Evolutionary conservation across 1,140 invertebrate genomes (phyloP).

Genomic region (Drosophila persimilis): DNA sequence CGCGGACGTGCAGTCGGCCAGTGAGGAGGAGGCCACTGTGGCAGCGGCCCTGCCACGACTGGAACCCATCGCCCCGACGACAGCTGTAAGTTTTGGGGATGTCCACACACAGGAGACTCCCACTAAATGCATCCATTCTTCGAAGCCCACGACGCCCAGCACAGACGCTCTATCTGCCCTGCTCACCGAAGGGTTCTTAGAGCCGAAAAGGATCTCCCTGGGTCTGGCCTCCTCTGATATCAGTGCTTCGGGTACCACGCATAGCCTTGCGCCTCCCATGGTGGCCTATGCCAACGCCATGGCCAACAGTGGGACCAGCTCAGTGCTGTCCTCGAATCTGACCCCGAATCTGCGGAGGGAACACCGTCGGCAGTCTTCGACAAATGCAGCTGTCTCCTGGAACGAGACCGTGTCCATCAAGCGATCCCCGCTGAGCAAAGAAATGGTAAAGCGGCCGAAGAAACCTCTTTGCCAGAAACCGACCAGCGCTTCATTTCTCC

Average conservation of each 20-base stretch:
- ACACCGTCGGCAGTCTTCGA: constrained; percentile 78
- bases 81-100: constrained; percentile 35
- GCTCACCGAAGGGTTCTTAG: constrained; percentile 93
- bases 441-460: constrained; percentile 47
- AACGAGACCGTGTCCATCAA: constrained; percentile 80
- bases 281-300: constrained; percentile 57
- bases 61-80: not conserved
- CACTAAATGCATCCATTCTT: constrained; percentile 16
- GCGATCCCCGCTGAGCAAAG: constrained; percentile 60
- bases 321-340: constrained; percentile 55
- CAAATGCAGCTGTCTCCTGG: constrained; percentile 82
- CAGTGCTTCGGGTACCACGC: constrained; percentile 24
- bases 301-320: constrained; percentile 42
- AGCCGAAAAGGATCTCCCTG: constrained; percentile 84
- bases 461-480: not conserved
- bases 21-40: constrained; percentile 49
- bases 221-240: constrained; percentile 85
- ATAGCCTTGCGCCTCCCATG: constrained; percentile 54
- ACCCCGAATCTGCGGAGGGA: constrained; percentile 56
- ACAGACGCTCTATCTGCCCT: constrained; percentile 91
- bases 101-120: not conserved
- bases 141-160: constrained; percentile 89
- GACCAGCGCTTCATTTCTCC: constrained; percentile 1
- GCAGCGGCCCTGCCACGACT: constrained; percentile 21
- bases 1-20: constrained; percentile 68